Base-by-base conservation (phyloP, 2,888 invertebrate genomes). In the Flabesymbios commensalis region DNA sequence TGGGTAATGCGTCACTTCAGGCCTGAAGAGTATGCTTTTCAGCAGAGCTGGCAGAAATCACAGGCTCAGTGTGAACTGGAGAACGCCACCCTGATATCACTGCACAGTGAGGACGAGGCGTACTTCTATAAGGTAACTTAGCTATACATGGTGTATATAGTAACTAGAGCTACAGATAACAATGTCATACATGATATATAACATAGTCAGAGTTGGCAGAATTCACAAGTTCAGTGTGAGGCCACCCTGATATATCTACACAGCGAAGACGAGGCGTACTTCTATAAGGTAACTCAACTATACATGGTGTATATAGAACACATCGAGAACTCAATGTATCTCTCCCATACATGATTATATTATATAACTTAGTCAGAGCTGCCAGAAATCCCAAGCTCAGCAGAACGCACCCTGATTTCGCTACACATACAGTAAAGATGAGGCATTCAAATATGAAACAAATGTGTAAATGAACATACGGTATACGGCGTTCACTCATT, bases 241-340 rank as follows among this genome's bases (percentile, higher is more conserved):
- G 10, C 42, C 41, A 53, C 43, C n/a, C 63, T 63, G 43, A 28
- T 63, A 7, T 55, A 57, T 17, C 53, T 67, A 17, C 32, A 54
- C 33, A 55, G 52, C 36, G 58, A 61, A 28, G 65, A 59, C n/a
- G 67, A 67, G 49, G 59, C 64, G 7, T 51, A 64, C 55, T 65
- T 60, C 45, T 36, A 63, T 2, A 63, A 63, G 63, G 65, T 65
- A 17, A n/a, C 26, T 49, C 7, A n/a, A 14, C n/a, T n/a, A n/a
- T n/a, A n/a, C n/a, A n/a, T n/a, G n/a, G n/a, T n/a, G n/a, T n/a
- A n/a, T n/a, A n/a, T n/a, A n/a, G n/a, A n/a, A n/a, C n/a, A n/a
- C n/a, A n/a, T n/a, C n/a, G n/a, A n/a, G n/a, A n/a, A n/a, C n/a
- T n/a, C n/a, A n/a, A n/a, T n/a, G n/a, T n/a, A n/a, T n/a, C n/a